Evolutionary conservation across 2,113 vertebrate genomes (phyloP), one percentile per base, ranked within the genome.

Genomic region (Nesogale talazaci): DNA sequence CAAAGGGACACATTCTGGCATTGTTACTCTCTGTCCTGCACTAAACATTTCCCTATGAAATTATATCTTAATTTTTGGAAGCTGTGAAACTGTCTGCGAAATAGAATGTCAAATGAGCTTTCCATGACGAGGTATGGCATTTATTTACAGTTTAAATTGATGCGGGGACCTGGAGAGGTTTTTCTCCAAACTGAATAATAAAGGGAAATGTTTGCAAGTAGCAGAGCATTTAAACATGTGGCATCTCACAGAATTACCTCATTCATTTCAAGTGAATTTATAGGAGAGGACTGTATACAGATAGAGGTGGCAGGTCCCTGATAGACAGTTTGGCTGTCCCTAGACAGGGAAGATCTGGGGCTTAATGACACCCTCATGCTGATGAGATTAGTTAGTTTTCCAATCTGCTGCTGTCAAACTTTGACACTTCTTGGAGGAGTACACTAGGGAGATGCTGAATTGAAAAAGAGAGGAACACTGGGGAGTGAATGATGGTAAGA

Each of bases 31-130:
- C 36, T 90, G 29, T 84, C 74, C 88, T 17, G 76, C 5, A 38
- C 72, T 79, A 83, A 76, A 87, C 15, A 17, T 67, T 91, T 65
- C 29, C n/a, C 31, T 59, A 12, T 93, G 29, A 79, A 81, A 76
- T 92, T 91, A 80, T 46, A 89, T 84, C 65, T 77, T 93, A 46
- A 87, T 91, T 92, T 93, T 91, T 56, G 77, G 3, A n/a, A 82
- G 17, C 27, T 61, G 22, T 40, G 11, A 91, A 79, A 80, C 63
- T 76, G 11, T 70, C 42, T 86, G 19, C 77, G 82, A 92, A 77
- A 67, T 74, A 91, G 80, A 91, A 80, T 56, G 52, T 65, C 77
- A 17, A 85, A 40, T 91, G 92, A 81, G 36, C 31, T 92, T 79
- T 72, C 52, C 16, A 81, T n/a, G 27, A 94, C 34, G 61, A 82